Evolutionary conservation across 2,888 invertebrate genomes (phyloP).

Genomic region (Cactoblastis cactorum): DNA sequence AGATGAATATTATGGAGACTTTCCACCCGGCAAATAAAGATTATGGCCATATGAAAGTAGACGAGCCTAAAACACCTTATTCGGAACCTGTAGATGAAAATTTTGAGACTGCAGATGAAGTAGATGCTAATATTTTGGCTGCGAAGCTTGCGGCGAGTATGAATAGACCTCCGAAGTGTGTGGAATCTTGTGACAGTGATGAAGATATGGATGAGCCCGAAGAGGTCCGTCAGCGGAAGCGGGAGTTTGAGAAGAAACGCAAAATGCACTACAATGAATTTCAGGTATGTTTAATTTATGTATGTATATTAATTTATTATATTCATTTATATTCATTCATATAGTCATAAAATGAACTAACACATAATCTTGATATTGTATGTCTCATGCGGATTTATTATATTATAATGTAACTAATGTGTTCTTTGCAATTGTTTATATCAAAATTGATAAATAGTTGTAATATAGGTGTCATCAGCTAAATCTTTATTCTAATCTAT

Average conservation of each 20-base stretch:
- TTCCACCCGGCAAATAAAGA: conserved; percentile 98
- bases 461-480: no score
- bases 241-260: conserved; percentile 94
- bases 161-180: conserved; percentile 70
- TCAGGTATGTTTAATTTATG: conserved; percentile 64
- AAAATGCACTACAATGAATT: conserved; percentile 99
- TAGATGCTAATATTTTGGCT: no score
- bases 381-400: neutral
- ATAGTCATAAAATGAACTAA: no score
- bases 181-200: conserved; percentile 71
- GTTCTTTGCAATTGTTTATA: neutral
- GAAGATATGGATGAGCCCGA: conserved; percentile 81
- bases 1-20: conserved; percentile 99
- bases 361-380: neutral
- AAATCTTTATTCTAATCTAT: no score
- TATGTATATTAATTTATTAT: no score
- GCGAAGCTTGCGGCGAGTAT: conserved; percentile 81
- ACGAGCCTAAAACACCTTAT: conserved; percentile 97
- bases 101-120: conserved; percentile 78
- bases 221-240: conserved; percentile 82
- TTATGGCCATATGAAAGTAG: conserved; percentile 98
- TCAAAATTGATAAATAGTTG: no score
- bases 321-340: no score
- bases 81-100: conserved; percentile 81
- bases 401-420: neutral